Evolutionary conservation across 2,888 invertebrate genomes (phyloP).

Genomic region (Agonum fuliginosum): DNA sequence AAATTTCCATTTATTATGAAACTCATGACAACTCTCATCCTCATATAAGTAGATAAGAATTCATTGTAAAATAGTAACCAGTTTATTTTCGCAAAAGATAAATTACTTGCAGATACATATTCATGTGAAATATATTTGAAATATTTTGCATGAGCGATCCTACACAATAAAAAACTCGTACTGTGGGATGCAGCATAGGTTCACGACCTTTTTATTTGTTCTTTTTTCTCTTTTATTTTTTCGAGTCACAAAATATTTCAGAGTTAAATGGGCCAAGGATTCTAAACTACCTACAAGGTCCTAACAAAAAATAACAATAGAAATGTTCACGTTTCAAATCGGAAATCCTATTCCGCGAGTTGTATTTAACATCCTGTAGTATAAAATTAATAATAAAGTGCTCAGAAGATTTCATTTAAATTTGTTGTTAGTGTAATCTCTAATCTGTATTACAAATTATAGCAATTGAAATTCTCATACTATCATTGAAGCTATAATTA

Average conservation of each 20-base stretch:
- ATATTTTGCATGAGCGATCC: slow-evolving; percentile 18
- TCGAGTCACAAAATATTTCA: slow-evolving; percentile 23
- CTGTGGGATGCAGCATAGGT: slow-evolving; percentile 11
- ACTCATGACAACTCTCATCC: no score
- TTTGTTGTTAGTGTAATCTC: background rate
- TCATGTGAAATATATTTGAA: background rate
- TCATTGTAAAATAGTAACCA: no score
- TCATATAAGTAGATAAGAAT: no score
- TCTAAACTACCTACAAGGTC: slow-evolving; percentile 10
- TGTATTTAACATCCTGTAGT: slow-evolving; percentile 11
- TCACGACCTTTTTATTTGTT: slow-evolving; percentile 33
- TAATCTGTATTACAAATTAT: background rate
- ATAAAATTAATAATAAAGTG: background rate
- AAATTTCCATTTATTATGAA: no score
- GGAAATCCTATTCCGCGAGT: background rate
- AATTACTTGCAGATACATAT: no score
- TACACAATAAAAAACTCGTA: slow-evolving; percentile 33
- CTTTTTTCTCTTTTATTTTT: slow-evolving; percentile 10
- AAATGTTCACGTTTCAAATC: background rate
- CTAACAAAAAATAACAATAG: slow-evolving; percentile 7
- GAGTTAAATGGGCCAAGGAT: slow-evolving; percentile 34
- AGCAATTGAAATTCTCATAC: background rate
- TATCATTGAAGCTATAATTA: background rate
- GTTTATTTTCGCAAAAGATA: no score
- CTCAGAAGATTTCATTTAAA: slow-evolving; percentile 7